These are phyloP conservation scores for Alloscopus bannaensis DNA, from an alignment of 2,888 invertebrate genomes.

Conservation along the genomic window DNA sequence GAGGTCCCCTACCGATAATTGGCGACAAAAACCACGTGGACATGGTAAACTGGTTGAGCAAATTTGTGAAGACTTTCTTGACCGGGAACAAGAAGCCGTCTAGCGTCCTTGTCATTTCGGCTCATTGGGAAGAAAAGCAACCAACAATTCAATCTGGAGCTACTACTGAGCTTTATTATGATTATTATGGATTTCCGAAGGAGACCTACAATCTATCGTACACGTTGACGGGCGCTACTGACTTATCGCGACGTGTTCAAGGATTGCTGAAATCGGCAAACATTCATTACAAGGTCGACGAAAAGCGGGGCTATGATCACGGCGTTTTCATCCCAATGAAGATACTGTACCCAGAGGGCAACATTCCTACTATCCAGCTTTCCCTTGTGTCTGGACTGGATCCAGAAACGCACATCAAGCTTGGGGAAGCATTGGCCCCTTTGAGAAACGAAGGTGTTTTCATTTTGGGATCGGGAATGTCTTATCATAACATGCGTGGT, in stretches of 20 bases:
- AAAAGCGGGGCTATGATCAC: constrained; percentile 64
- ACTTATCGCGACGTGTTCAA: constrained; percentile 42
- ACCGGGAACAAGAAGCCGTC: constrained; percentile 53
- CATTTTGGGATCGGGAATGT: constrained; percentile 62
- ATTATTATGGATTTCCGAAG: constrained; percentile 67
- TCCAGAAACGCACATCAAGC: constrained; percentile 54
- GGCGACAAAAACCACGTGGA: constrained; percentile 56
- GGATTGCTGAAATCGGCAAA: constrained; percentile 39
- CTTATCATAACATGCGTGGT: constrained; percentile 65
- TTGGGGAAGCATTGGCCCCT: constrained; percentile 62
- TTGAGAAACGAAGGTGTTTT: constrained; percentile 67
- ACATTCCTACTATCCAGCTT: constrained; percentile 63
- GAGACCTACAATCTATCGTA: constrained; percentile 62
- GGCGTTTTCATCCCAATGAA: constrained; percentile 68
- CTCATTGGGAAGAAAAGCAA: constrained; percentile 65
- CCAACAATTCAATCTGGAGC: constrained; percentile 59
- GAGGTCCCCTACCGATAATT: constrained; percentile 61
- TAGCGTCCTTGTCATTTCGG: constrained; percentile 57
- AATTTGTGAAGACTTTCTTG: constrained; percentile 51
- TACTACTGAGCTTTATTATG: constrained; percentile 55
- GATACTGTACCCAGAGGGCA: constrained; percentile 55
- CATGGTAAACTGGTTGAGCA: constrained; percentile 57
- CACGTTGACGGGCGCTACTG: constrained; percentile 37
- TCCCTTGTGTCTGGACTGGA: constrained; percentile 61
- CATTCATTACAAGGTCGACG: constrained; percentile 47